Conservation (phyloP, 2,797 vertebrate species). For the Steatocranus sp. region DNA sequence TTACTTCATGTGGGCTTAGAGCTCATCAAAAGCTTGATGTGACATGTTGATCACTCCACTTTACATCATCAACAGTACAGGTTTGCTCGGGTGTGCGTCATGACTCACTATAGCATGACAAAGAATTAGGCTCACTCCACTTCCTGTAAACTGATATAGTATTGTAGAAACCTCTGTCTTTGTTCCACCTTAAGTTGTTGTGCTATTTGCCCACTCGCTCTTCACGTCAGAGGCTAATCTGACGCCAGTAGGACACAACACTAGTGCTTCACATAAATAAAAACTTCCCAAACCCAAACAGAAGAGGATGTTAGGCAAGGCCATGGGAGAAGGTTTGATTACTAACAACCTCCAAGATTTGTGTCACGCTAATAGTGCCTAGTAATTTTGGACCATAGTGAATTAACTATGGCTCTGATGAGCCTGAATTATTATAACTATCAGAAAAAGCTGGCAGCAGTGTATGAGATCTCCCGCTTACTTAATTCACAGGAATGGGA, state of each 20-base stretch:
- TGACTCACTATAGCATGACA: background rate
- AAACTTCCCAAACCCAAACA: constrained; percentile 54
- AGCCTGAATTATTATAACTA: background rate
- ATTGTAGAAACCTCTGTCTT: background rate
- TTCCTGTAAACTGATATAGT: background rate
- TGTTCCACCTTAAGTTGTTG: background rate
- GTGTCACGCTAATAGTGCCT: background rate
- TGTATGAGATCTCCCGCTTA: background rate
- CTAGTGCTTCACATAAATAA: constrained; percentile 47
- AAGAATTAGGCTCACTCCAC: background rate
- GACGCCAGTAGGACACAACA: constrained; percentile 46
- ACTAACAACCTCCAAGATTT: background rate
- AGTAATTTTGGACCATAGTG: background rate
- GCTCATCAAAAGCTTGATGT: background rate
- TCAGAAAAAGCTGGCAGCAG: background rate
- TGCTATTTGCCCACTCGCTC: constrained; percentile 1
- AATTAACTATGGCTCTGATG: background rate
- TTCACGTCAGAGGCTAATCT: constrained; percentile 24
- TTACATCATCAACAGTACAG: background rate
- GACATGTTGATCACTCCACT: background rate
- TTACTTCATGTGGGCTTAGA: background rate
- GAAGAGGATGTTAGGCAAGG: constrained; percentile 31
- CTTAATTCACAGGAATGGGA: background rate
- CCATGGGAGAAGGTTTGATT: background rate
- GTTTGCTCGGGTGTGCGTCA: background rate